Conservation (phyloP, 1,140 invertebrate species). For the Leguminivora glycinivorella region DNA sequence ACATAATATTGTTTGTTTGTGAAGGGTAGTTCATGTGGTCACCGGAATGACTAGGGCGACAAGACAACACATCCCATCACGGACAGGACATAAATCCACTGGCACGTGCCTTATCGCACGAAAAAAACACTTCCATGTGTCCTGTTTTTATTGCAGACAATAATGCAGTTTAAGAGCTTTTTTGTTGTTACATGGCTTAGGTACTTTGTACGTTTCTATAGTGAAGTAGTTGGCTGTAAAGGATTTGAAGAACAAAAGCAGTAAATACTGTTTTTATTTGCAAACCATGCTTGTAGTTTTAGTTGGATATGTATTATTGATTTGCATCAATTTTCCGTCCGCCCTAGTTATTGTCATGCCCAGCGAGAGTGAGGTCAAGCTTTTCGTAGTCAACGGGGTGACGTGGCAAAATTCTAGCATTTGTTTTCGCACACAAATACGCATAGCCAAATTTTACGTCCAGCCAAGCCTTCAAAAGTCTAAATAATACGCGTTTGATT, state of each 20-base stretch:
- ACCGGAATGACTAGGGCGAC: constrained; percentile 11
- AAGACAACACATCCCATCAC: constrained; percentile 7
- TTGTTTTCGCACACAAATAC: no score
- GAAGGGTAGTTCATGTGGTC: constrained; percentile 13
- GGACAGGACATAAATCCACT: constrained; percentile 13
- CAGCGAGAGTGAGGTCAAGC: no score
- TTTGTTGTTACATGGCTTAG: neutral
- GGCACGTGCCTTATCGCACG: constrained; percentile 14
- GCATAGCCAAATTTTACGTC: no score
- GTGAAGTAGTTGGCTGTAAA: neutral
- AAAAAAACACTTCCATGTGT: constrained; percentile 22
- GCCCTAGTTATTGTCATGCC: no score
- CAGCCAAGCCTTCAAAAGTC: no score
- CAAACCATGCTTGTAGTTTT: no score
- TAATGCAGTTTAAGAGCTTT: constrained; percentile 17
- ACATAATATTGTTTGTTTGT: no score
- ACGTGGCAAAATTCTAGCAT: no score
- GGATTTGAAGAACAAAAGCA: neutral
- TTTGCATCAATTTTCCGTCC: no score
- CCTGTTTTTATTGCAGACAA: constrained; percentile 22
- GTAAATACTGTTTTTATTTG: neutral
- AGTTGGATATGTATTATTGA: no score
- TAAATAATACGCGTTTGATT: no score
- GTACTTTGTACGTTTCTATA: neutral
- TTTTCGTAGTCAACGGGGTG: no score